Evolutionary conservation across 2,888 invertebrate species (phyloP), one percentile per base, ranked within the genome.

Genomic region (Drosophila suboccidentalis): DNA sequence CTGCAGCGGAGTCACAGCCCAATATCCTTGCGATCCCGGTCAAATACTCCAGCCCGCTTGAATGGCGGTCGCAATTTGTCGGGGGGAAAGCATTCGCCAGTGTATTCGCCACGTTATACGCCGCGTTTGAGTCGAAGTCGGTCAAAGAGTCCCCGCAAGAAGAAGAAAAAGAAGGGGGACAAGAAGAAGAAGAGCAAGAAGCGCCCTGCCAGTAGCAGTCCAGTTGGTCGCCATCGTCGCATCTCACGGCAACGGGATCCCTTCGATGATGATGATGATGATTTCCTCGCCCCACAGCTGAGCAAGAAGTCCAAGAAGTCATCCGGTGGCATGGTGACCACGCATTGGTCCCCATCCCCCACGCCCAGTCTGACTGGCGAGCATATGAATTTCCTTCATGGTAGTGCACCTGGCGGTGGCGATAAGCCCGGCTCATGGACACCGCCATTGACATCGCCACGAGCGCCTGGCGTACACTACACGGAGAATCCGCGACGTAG

Each of bases 371-470:
- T 93, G 2, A 91, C 91, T 1, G 75, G 80, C 3, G 67, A 79
- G 13, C 79, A 90, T 0, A 76, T 86, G 3, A 75, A 75, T 39
- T 90, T 91, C 22, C 66, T 81, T 10, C 84, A 84, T 34, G 78
- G 71, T 3, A 41, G 39, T n/a, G 74, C 44, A 19, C 17, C 38
- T 49, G 62, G 60, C 10, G 29, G 32, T 34, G 34, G 34, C 54
- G 83, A 84, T 5, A 91, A 91, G 55, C 89, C 90, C 4, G 91
- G 93, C 0, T 94, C 94, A 0, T 95, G 95, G 95, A 95, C 96
- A 17, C 95, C 96, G 15, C 95, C 95, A 0, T 82, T 94, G 29
- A 91, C 75, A 11, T 89, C 92, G 15, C 92, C 93, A n/a, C 71
- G 77, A 51, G 78, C 60, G 1, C 46, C 58, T 19, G 63, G 67